These are phyloP conservation scores for Carterocephalus palaemon DNA, from an alignment of 2,888 invertebrate genomes.

Conservation along the genomic window DNA sequence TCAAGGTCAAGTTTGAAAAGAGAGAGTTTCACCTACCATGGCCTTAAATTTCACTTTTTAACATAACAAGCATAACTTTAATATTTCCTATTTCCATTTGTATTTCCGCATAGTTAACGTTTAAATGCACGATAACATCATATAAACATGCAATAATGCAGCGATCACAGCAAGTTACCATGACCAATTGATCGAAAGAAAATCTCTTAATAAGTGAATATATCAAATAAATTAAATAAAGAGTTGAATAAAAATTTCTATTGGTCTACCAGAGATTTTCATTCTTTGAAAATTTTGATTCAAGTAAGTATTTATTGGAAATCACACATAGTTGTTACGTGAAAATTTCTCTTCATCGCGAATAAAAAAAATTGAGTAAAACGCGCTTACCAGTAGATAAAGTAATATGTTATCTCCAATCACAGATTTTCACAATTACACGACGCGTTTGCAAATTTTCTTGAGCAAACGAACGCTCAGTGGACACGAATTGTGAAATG, in stretches of 20 bases:
- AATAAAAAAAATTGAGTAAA: conserved; percentile 33
- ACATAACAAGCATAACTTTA: too few species aligned
- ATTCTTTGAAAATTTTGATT: too few species aligned
- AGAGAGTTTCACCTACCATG: conserved; percentile 30
- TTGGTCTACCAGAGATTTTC: too few species aligned
- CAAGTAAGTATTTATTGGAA: too few species aligned
- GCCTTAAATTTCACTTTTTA: conserved; percentile 34
- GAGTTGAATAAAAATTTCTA: too few species aligned
- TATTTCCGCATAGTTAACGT: not conserved
- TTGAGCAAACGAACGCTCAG: conserved; percentile 38
- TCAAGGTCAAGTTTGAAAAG: conserved; percentile 36
- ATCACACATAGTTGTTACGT: conserved; percentile 29
- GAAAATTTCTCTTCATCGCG: conserved; percentile 36
- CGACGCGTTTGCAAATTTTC: conserved; percentile 33
- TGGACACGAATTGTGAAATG: conserved; percentile 44
- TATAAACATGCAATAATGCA: conserved; percentile 8
- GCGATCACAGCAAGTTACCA: conserved; percentile 5
- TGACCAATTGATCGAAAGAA: conserved; percentile 7
- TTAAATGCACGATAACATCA: conserved; percentile 3
- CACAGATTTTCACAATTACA: conserved; percentile 27
- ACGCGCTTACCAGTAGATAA: conserved; percentile 34
- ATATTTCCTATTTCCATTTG: conserved; percentile 2
- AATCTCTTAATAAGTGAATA: too few species aligned
- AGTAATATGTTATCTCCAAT: conserved; percentile 16
- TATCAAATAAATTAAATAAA: too few species aligned